phyloP scores from a whole-genome alignment of 2,888 invertebrate genomes.

The Opisthograptis luteolata region DNA sequence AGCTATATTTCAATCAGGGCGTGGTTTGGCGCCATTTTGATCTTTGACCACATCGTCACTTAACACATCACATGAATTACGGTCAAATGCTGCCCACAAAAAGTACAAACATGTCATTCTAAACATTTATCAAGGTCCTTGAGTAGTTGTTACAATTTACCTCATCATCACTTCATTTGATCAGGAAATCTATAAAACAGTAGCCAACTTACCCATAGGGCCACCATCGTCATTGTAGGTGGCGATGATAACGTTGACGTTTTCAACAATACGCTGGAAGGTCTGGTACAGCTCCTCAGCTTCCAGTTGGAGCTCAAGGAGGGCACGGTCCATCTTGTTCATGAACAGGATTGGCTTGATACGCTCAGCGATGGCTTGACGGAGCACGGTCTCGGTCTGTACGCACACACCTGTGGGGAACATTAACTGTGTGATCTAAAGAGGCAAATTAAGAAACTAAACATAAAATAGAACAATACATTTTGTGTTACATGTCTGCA shows the following conservation, averaged over 20 bases:
- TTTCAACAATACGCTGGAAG: constrained; percentile 99
- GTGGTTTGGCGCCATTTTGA: too few species aligned
- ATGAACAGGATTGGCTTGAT: constrained; percentile 99
- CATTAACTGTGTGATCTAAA: background rate
- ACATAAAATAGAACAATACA: too few species aligned
- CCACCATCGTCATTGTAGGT: constrained; percentile 99
- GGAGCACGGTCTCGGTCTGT: constrained; percentile 99
- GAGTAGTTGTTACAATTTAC: too few species aligned
- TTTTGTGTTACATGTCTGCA: too few species aligned
- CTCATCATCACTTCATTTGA: too few species aligned
- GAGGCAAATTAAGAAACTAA: too few species aligned
- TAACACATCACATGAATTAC: too few species aligned
- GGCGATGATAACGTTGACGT: constrained; percentile 99
- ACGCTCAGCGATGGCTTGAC: constrained; percentile 99
- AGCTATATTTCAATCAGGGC: too few species aligned
- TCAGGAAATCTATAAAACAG: background rate
- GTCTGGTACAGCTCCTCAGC: constrained; percentile 99
- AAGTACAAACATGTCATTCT: too few species aligned
- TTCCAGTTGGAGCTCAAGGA: constrained; percentile 98
- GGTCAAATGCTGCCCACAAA: too few species aligned
- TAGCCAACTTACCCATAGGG: constrained; percentile 92
- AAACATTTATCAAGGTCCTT: too few species aligned
- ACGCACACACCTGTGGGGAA: constrained; percentile 95
- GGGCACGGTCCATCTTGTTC: constrained; percentile 99
- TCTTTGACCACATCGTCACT: too few species aligned